Base-by-base conservation (phyloP, 1,140 invertebrate species). In the Achatina immaculata region DNA sequence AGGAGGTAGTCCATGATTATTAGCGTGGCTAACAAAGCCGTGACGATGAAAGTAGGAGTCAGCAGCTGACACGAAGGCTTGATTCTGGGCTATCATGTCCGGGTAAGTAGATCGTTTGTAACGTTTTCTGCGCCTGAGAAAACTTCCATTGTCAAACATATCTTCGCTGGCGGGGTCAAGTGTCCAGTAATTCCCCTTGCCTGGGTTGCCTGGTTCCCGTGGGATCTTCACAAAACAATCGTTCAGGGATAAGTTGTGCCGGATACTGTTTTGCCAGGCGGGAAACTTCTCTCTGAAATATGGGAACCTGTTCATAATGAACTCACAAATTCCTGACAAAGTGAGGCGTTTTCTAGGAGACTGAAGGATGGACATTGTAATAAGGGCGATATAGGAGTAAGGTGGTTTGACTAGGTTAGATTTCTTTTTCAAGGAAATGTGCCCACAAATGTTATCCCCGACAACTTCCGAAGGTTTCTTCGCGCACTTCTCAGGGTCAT, bases 91-190 rank as follows among this genome's bases (percentile, higher is more conserved):
- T 82, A 87, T 84, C 66, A 88, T 82, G 45, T 82, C 82, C 69
- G 83, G 88, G 38, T 94, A 94, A 36, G 94, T 94, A 14, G 96
- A 95, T 68, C 97, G 92, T 90, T 99, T 99, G 92, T 98, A 99
- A 36, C 98, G 93, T 92, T 99, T 99, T 75, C 98, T 92, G 31
- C 98, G 93, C 6, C 98, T 91, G 62, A 99, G 92, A 89, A 99
- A 99, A 88, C 96, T 98, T 0, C 99, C 99, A 90, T 99, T 99
- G 89, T 99, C 98, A 88, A 99, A 99, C 99, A 99, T 99, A 88
- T 99, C 97, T 89, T 99, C 97, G 0, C 96, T 96, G 78, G 97
- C 92, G 0, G 98, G 98, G 92, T 99, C 98, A 68, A 99, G 90
- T 0, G 97, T 98, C 98, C 98, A 99, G 91, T 99, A 99, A 89